phyloP scores from a whole-genome alignment of 2,113 vertebrate species.

The Corythornis madagascariensis region DNA sequence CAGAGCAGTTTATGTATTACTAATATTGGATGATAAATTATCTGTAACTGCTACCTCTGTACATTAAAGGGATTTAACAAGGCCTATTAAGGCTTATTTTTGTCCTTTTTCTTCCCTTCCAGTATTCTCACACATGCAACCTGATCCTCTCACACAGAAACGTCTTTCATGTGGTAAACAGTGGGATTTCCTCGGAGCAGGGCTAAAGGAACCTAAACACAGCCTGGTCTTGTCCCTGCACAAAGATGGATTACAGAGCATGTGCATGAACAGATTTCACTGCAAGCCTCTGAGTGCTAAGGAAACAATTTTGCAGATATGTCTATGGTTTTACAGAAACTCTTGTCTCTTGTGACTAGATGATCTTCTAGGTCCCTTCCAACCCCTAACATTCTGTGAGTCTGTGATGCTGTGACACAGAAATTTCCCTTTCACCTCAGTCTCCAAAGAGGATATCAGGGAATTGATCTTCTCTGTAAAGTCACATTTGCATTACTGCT shows the following conservation, averaged over 20 bases:
- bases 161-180: background rate
- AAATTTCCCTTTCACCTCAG: background rate
- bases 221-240: background rate
- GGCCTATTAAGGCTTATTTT: background rate
- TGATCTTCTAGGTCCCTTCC: no score
- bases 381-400: no score
- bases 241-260: background rate
- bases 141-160: background rate
- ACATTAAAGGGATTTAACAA: background rate
- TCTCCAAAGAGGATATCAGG: background rate
- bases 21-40: background rate
- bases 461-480: background rate
- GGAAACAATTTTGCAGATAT: background rate
- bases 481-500: background rate
- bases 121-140: background rate
- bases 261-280: rapidly evolving
- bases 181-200: background rate
- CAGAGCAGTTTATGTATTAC: background rate
- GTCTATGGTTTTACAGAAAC: background rate
- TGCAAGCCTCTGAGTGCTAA: background rate
- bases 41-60: background rate
- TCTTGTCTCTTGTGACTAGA: background rate
- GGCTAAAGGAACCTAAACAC: background rate
- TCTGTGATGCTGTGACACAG: background rate
- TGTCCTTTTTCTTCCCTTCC: background rate